Conservation (phyloP, 2,113 vertebrate species). For the Nerophis lumbriciformis region DNA sequence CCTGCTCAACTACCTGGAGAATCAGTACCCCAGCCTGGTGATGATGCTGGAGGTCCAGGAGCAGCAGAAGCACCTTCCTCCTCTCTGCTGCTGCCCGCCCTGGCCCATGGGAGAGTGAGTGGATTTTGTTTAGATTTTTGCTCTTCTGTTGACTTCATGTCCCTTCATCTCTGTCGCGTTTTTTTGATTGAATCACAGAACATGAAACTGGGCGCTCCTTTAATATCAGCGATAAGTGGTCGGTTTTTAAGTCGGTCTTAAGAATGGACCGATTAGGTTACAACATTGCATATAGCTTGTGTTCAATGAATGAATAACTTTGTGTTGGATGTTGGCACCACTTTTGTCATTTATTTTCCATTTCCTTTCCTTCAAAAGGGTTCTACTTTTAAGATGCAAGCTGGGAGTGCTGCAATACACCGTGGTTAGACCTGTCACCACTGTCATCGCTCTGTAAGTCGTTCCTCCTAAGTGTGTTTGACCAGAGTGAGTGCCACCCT, state of each 20-base stretch:
- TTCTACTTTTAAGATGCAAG: slow-evolving; percentile 90
- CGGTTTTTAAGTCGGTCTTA: too few relatives aligned
- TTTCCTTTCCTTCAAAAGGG: slow-evolving; percentile 71
- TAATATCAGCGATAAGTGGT: too few relatives aligned
- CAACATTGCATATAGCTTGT: too few relatives aligned
- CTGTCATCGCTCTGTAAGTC: slow-evolving; percentile 92
- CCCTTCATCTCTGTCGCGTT: too few relatives aligned
- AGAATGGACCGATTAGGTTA: too few relatives aligned
- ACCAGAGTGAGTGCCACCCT: too few relatives aligned
- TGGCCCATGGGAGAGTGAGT: slow-evolving; percentile 99
- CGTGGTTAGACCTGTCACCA: slow-evolving; percentile 91
- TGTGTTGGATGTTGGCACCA: background rate
- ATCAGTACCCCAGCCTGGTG: slow-evolving; percentile 89
- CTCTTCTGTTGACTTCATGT: background rate
- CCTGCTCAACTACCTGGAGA: slow-evolving; percentile 90
- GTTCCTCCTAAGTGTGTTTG: background rate
- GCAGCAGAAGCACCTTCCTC: slow-evolving; percentile 91
- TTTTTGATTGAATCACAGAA: too few relatives aligned
- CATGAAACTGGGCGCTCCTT: too few relatives aligned
- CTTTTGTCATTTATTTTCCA: background rate
- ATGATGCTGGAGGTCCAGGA: slow-evolving; percentile 94
- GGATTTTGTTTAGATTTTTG: background rate
- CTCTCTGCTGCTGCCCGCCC: slow-evolving; percentile 89
- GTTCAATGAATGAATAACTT: too few relatives aligned
- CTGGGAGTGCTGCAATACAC: slow-evolving; percentile 96